Evolutionary conservation across 2,797 vertebrate genomes (phyloP).

Genomic region (Pyrocephalus nanus): DNA sequence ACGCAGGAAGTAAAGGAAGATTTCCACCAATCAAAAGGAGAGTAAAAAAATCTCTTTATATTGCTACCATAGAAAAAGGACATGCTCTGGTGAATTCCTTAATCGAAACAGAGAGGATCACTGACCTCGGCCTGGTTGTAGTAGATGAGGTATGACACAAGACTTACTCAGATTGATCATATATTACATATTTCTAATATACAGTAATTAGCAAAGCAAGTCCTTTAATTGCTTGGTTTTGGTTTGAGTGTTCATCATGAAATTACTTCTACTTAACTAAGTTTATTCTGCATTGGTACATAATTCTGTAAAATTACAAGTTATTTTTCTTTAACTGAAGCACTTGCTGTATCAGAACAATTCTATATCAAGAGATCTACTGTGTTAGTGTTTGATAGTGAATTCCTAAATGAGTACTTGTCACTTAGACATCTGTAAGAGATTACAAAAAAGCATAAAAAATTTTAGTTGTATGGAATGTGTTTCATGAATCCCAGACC

Average conservation of each 20-base stretch:
- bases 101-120: constrained; percentile 84
- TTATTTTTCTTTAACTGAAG: not conserved
- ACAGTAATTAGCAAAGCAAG: not conserved
- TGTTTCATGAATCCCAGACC: not conserved
- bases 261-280: not conserved
- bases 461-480: accelerated
- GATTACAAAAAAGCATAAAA: not conserved
- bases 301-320: not conserved
- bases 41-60: constrained; percentile 82
- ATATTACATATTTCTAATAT: not conserved
- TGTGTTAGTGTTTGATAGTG: not conserved
- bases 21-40: constrained; percentile 91
- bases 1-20: constrained; percentile 93
- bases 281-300: not conserved
- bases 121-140: constrained; percentile 87
- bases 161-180: not conserved
- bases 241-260: not conserved
- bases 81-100: constrained; percentile 93
- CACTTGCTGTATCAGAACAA: not conserved
- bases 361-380: accelerated
- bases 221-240: not conserved
- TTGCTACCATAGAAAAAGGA: constrained; percentile 94
- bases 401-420: not conserved
- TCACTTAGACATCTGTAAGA: not conserved
- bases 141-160: constrained; percentile 89